These are phyloP conservation scores for Manis javanica DNA, from an alignment of 2,797 vertebrate genomes.

Conservation along the genomic window DNA sequence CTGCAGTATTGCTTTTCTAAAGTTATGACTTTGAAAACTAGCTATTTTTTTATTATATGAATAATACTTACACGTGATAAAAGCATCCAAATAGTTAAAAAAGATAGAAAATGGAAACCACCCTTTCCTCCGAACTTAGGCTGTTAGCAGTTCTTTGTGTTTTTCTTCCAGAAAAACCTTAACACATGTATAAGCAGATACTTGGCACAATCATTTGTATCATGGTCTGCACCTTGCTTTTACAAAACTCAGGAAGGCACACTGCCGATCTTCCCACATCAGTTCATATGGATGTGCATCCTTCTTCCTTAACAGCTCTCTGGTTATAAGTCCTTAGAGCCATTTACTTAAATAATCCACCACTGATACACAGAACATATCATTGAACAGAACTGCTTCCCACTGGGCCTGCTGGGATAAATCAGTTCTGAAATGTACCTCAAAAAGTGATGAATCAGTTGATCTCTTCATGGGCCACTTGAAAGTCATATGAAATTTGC, in stretches of 20 bases:
- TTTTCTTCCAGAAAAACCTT: not conserved
- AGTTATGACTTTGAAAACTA: constrained; percentile 15
- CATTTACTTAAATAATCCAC: not conserved
- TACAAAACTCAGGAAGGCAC: not conserved
- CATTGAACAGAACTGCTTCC: not conserved
- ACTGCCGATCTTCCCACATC: not conserved
- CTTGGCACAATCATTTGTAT: not conserved
- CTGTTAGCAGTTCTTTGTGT: not conserved
- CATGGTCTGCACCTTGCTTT: not conserved
- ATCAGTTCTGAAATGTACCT: constrained; percentile 2
- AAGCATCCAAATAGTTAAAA: not conserved
- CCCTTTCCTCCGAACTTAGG: not conserved
- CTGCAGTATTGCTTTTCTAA: not conserved
- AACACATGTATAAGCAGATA: not conserved
- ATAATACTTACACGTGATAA: not conserved
- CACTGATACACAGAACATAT: not conserved
- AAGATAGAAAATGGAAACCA: constrained; percentile 9
- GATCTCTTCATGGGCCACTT: not conserved
- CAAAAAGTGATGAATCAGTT: not conserved
- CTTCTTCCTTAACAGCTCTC: not conserved
- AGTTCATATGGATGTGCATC: not conserved
- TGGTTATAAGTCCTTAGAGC: not conserved
- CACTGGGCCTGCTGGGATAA: not conserved
- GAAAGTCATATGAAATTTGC: constrained; percentile 40
- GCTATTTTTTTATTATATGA: constrained; percentile 43